Conservation (phyloP, 2,797 vertebrate genomes). For the Pseudochirops cupreus region DNA sequence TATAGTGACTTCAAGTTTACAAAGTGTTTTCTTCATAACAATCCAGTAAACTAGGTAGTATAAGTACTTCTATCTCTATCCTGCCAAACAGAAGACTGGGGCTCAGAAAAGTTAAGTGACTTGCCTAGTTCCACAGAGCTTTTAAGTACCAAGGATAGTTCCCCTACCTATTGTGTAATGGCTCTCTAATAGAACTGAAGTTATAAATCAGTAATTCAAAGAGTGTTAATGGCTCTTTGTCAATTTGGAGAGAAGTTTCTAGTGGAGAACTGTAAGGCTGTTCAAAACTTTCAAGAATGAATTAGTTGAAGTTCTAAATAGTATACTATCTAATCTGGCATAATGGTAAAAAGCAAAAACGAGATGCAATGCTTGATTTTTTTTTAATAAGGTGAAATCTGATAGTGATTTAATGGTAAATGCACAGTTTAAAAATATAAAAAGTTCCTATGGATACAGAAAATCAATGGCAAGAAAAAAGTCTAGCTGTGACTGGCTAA, state of each 20-base stretch:
- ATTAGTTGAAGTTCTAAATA: neutral
- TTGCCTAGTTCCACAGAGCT: neutral
- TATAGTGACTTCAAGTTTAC: neutral
- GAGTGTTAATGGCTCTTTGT: neutral
- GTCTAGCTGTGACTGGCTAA: neutral
- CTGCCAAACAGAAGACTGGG: neutral
- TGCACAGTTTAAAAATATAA: neutral
- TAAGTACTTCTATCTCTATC: neutral
- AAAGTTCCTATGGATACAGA: neutral
- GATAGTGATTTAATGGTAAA: neutral
- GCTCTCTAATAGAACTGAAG: neutral
- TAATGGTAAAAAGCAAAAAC: neutral
- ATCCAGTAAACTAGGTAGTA: neutral
- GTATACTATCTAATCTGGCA: neutral
- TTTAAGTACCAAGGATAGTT: neutral
- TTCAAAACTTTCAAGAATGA: neutral
- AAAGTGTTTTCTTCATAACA: neutral
- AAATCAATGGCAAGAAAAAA: neutral
- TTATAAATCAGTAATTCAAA: neutral
- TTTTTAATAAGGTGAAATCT: neutral
- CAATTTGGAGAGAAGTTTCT: neutral
- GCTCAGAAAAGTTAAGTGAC: neutral
- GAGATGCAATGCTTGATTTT: neutral
- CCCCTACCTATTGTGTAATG: neutral
- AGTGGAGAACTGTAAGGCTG: neutral